These are phyloP conservation scores for Machaerirhynchus nigripectus DNA, from an alignment of 2,113 vertebrate genomes.

Conservation along the genomic window DNA sequence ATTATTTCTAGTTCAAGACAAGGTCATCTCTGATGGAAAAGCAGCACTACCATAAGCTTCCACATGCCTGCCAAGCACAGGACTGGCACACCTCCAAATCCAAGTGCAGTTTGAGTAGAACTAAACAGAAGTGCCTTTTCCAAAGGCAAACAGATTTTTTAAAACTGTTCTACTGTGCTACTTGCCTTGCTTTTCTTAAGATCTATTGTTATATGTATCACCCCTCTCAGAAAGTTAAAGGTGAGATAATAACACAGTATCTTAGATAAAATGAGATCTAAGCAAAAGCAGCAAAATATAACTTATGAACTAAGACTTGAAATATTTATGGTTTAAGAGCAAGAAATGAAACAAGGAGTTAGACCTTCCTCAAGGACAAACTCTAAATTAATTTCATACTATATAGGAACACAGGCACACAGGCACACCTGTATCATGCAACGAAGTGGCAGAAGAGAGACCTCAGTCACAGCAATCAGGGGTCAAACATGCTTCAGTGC, in stretches of 20 bases:
- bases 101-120: neutral
- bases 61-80: neutral
- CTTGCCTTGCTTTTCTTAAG: neutral
- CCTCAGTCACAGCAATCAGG: neutral
- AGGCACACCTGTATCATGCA: neutral
- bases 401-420: neutral
- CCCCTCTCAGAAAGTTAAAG: neutral
- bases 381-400: neutral
- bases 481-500: neutral
- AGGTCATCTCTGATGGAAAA: conserved; percentile 17
- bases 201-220: neutral
- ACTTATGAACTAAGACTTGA: neutral
- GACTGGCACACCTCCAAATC: neutral
- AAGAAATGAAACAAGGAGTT: neutral
- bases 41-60: neutral
- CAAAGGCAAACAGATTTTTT: neutral
- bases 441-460: neutral
- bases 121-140: neutral
- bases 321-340: neutral
- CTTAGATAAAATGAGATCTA: neutral
- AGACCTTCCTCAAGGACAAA: neutral
- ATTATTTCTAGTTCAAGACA: conserved; percentile 33
- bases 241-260: neutral
- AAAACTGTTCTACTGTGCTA: neutral
- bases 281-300: neutral